Percentiles rank a stretch among this genome's conserved stretches.
Conservation (phyloP, 2,888 invertebrate species). For the Leucania comma region DNA sequence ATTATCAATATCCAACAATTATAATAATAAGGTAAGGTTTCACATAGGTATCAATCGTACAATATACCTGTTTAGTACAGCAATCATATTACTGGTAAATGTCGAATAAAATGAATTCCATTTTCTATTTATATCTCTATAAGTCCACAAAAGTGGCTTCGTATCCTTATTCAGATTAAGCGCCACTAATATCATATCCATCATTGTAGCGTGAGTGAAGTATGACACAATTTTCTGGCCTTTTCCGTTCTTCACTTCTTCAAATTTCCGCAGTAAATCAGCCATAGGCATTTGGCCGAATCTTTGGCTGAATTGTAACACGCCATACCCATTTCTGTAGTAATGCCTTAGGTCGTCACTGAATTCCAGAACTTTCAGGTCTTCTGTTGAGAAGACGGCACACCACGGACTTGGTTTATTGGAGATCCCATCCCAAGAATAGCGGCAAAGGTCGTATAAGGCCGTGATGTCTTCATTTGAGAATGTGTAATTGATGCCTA, state of each 20-base stretch:
- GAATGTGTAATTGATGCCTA: constrained; percentile 80
- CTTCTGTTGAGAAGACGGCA: constrained; percentile 92
- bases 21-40: constrained; percentile 1
- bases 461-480: constrained; percentile 86
- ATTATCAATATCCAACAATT: constrained; percentile 6
- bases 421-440: constrained; percentile 91
- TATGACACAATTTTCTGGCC: constrained; percentile 91
- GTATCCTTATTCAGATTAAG: constrained; percentile 92
- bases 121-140: constrained; percentile 90
- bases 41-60: not conserved
- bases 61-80: constrained; percentile 92
- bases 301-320: constrained; percentile 86
- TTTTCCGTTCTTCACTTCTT: constrained; percentile 71
- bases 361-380: constrained; percentile 93
- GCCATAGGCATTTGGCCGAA: constrained; percentile 92
- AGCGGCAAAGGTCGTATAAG: constrained; percentile 95
- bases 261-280: constrained; percentile 91
- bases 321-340: constrained; percentile 88
- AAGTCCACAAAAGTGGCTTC: constrained; percentile 88
- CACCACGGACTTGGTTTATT: constrained; percentile 92
- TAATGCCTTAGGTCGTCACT: constrained; percentile 93
- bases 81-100: constrained; percentile 93
- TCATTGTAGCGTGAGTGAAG: constrained; percentile 92
- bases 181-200: constrained; percentile 91
- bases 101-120: constrained; percentile 93